A percentile compares a stretch with the other conserved stretches of the same genome.
These are phyloP conservation scores for Elaphurus davidianus DNA, from an alignment of 2,113 vertebrate species.

Conservation along the genomic window DNA sequence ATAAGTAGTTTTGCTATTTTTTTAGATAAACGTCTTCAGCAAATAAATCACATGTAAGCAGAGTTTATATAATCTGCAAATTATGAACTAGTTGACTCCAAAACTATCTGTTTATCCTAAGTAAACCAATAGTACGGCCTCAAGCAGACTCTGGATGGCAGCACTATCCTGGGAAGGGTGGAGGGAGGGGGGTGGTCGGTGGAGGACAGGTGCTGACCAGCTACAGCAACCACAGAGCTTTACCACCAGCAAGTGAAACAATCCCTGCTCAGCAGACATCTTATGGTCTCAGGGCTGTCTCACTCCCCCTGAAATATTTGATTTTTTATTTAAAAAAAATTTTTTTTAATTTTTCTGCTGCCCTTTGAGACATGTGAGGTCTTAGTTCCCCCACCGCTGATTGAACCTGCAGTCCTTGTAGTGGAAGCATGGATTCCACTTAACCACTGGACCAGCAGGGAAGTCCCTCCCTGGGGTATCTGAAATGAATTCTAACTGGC, in stretches of 20 bases:
- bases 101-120: not conserved
- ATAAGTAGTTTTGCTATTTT: not conserved
- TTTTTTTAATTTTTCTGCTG: not conserved
- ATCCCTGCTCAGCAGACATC: not conserved
- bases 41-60: not conserved
- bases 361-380: not conserved
- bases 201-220: rapidly evolving
- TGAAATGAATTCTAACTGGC: not conserved
- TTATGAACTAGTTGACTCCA: not conserved
- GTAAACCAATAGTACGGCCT: rapidly evolving
- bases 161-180: no score
- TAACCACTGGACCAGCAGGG: not conserved
- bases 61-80: not conserved
- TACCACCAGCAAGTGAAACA: not conserved
- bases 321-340: not conserved
- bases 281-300: not conserved
- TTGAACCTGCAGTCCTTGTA: not conserved
- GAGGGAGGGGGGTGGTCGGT: rapidly evolving
- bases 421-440: not conserved
- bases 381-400: not conserved
- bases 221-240: rapidly evolving
- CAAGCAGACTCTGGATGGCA: not conserved
- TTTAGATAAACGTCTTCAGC: not conserved
- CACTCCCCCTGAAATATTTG: not conserved
- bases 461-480: not conserved